Evolutionary conservation across 2,113 vertebrate species (phyloP).

Genomic region (Austrofundulus limnaeus): DNA sequence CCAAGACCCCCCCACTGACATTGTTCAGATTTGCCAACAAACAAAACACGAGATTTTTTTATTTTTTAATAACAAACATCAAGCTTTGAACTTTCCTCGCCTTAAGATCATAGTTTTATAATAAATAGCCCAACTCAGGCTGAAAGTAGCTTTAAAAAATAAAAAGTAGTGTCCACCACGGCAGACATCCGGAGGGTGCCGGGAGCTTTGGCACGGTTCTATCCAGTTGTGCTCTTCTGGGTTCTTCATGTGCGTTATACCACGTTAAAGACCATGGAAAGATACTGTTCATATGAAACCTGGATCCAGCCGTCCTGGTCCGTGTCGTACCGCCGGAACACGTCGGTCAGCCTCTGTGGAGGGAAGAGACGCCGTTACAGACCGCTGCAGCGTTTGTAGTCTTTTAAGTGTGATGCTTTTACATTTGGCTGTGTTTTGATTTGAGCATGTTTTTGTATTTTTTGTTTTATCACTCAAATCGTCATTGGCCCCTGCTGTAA

Average conservation of each 20-base stretch:
- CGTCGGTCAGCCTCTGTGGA: slow-evolving; percentile 91
- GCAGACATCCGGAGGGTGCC: slow-evolving; percentile 59
- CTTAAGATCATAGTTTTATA: slow-evolving; percentile 22
- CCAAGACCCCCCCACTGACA: slow-evolving; percentile 29
- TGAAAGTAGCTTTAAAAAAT: slow-evolving; percentile 40
- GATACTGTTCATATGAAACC: slow-evolving; percentile 97
- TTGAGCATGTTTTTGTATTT: too few relatives aligned
- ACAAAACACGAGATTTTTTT: slow-evolving; percentile 68
- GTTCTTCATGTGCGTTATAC: slow-evolving; percentile 79
- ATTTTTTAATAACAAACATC: slow-evolving; percentile 20
- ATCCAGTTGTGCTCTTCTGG: slow-evolving; percentile 73
- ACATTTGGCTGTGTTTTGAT: too few relatives aligned
- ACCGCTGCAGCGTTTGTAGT: too few relatives aligned
- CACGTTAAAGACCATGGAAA: slow-evolving; percentile 97
- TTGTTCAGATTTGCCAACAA: slow-evolving; percentile 49
- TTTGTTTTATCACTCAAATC: too few relatives aligned
- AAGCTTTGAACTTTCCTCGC: slow-evolving; percentile 11
- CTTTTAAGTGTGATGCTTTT: too few relatives aligned
- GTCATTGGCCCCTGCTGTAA: too few relatives aligned
- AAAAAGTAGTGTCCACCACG: slow-evolving; percentile 62
- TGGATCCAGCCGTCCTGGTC: slow-evolving; percentile 99
- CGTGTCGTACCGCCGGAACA: slow-evolving; percentile 94
- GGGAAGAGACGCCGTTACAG: not conserved
- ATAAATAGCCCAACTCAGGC: slow-evolving; percentile 14
- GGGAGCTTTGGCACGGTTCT: slow-evolving; percentile 77